These are phyloP conservation scores for Gavia stellata DNA, from an alignment of 2,113 vertebrate species.

Conservation along the genomic window DNA sequence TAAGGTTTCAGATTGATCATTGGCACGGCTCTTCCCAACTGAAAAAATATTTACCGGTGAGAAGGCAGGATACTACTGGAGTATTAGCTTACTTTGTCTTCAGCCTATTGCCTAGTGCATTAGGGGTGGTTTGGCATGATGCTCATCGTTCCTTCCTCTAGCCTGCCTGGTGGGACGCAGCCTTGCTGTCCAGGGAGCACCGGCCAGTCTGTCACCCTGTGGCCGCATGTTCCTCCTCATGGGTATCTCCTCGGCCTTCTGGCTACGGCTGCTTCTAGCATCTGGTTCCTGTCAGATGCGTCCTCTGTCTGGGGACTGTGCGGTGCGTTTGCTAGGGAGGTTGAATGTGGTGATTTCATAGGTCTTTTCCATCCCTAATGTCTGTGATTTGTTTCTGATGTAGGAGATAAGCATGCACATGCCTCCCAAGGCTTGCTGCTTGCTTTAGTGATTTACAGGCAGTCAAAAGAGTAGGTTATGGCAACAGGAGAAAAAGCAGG, in stretches of 20 bases:
- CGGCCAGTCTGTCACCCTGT: neutral
- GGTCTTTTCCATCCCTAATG: neutral
- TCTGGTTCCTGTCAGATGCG: neutral
- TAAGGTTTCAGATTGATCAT: conserved; percentile 64
- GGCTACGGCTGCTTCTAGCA: neutral
- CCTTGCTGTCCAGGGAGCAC: neutral
- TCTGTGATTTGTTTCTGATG: neutral
- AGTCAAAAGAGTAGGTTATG: conserved; percentile 13
- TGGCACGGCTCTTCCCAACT: conserved; percentile 49
- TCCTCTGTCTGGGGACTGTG: neutral
- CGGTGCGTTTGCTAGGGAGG: neutral
- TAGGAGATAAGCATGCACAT: neutral
- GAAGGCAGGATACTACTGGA: conserved; percentile 1
- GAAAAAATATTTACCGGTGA: conserved; percentile 38
- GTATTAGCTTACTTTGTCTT: conserved; percentile 4
- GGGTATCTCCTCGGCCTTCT: neutral
- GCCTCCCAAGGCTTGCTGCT: neutral
- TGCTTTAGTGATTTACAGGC: neutral
- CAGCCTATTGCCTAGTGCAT: neutral
- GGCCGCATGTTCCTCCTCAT: neutral
- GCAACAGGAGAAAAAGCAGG: neutral
- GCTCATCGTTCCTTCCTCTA: neutral
- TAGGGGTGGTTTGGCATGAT: neutral
- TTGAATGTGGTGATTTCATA: conserved; percentile 1
- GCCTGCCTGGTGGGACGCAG: neutral